Percentiles rank a stretch among this genome's conserved stretches.
Evolutionary conservation across 2,888 invertebrate species (phyloP).

Genomic region (Augiades crinisus): DNA sequence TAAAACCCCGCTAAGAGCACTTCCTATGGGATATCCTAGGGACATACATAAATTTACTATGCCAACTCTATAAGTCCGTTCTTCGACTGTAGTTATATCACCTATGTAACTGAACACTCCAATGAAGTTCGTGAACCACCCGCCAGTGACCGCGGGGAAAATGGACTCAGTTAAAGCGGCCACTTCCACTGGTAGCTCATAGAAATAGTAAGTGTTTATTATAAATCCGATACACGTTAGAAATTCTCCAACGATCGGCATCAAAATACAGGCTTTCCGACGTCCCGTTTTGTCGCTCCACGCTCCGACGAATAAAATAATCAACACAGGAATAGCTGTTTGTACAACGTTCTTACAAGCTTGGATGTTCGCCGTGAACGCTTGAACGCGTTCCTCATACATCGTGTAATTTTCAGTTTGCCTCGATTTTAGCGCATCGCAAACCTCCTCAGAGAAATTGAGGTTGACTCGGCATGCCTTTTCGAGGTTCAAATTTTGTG

Average conservation of each 20-base stretch:
- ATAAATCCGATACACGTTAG: conserved; percentile 89
- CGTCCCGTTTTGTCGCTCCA: conserved; percentile 87
- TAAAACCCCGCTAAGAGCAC: conserved; percentile 91
- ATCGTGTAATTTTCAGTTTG: conserved; percentile 83
- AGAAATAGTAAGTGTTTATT: conserved; percentile 89
- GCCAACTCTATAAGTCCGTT: conserved; percentile 91
- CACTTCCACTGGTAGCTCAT: conserved; percentile 89
- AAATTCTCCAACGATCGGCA: conserved; percentile 91
- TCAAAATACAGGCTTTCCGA: conserved; percentile 89
- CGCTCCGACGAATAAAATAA: conserved; percentile 91
- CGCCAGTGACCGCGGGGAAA: conserved; percentile 91
- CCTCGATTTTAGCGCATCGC: conserved; percentile 87
- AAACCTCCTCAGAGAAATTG: conserved; percentile 85
- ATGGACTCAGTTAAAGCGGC: conserved; percentile 89
- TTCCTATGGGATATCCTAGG: conserved; percentile 92
- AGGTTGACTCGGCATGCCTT: conserved; percentile 93
- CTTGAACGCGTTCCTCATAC: conserved; percentile 84
- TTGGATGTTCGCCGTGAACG: conserved; percentile 87
- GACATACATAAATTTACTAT: conserved; percentile 94
- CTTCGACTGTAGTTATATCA: conserved; percentile 90
- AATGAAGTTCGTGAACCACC: conserved; percentile 94
- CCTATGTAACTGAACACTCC: conserved; percentile 94
- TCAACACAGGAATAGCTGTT: conserved; percentile 88
- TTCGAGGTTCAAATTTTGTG: conserved; percentile 90
- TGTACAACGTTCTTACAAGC: conserved; percentile 93